phyloP scores from a whole-genome alignment of 2,113 vertebrate species.

The Percina caprodes region DNA sequence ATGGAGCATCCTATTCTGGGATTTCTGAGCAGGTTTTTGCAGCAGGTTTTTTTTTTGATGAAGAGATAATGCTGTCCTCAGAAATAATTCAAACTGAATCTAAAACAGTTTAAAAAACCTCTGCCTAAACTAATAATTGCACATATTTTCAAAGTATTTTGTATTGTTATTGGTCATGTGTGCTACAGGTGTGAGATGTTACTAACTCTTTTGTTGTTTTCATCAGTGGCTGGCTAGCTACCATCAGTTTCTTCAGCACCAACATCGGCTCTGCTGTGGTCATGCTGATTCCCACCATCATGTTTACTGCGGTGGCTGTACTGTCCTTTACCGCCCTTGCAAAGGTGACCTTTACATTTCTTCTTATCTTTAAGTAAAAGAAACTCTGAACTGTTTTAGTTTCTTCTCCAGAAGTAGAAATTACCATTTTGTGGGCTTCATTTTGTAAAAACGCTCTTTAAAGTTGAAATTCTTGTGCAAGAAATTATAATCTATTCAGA shows the following conservation, averaged over 20 bases:
- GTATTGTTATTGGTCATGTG: neutral
- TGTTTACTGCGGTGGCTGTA: conserved; percentile 94
- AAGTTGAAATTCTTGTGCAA: neutral
- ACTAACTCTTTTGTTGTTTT: conserved; percentile 33
- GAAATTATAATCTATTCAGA: neutral
- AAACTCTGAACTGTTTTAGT: neutral
- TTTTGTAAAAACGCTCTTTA: neutral
- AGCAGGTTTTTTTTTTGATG: neutral
- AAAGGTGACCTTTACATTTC: conserved; percentile 85
- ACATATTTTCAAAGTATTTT: neutral
- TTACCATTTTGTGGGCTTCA: neutral
- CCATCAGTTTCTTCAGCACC: conserved; percentile 96
- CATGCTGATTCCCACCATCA: conserved; percentile 97
- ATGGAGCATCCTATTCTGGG: neutral
- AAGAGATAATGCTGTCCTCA: neutral
- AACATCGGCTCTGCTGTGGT: conserved; percentile 95
- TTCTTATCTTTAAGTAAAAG: neutral
- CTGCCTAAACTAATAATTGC: neutral
- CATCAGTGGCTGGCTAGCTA: conserved; percentile 95
- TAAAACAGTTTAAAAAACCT: neutral
- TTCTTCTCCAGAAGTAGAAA: neutral
- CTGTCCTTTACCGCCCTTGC: conserved; percentile 96
- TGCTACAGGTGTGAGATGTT: neutral
- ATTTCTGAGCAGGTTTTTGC: neutral
- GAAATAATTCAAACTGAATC: neutral